Evolutionary conservation across 2,113 vertebrate genomes (phyloP), one percentile per base, ranked within the genome.

Genomic region (Grammomys dolichurus): DNA sequence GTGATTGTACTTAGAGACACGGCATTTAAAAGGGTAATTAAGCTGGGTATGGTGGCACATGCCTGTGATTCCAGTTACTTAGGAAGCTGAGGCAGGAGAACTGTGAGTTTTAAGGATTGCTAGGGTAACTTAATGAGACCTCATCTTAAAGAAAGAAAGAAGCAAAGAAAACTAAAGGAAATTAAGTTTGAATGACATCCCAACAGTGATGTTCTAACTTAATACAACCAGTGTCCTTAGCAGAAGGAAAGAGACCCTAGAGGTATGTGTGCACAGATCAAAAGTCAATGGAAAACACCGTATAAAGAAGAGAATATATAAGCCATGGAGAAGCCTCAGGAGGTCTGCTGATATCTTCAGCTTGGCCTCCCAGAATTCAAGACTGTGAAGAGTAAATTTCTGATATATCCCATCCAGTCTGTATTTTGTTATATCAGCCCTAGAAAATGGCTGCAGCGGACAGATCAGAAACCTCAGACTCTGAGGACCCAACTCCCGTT

Each of bases 241-340:
- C 22, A 48, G 86, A 96, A 91, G 67, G 92, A 40, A 87, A 48
- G 70, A 86, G 48, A 81, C 48, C 26, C 33, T 31, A 91, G 63
- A 12, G 16, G 46, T 36, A 14, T 43, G 48, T 1, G 43, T 31
- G 13, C 26, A 69, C 6, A 85, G 56, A 72, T 56, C 17, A 31
- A 63, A 92, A 73, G 51, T 11, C 46, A 51, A 7, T 8, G 33
- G 46, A 87, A 51, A 87, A 36, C 46, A 48, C 28, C 36, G 9
- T 69, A n/a, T 69, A n/a, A 87, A 63, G 20, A 31, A 56, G n/a
- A 31, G 7, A 17, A 26, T 8, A 14, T 84, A 43, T 1, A 85
- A 85, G n/a, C 7, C 46, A 82, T 65, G 16, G n/a, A 76, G 58
- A 92, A 33, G 9, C 20, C 69, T 73, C 22, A 46, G 43, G 40